A percentile compares a stretch with the other conserved stretches of the same genome.
These are phyloP conservation scores for Serripes groenlandicus DNA, from an alignment of 2,888 invertebrate genomes.

Conservation along the genomic window DNA sequence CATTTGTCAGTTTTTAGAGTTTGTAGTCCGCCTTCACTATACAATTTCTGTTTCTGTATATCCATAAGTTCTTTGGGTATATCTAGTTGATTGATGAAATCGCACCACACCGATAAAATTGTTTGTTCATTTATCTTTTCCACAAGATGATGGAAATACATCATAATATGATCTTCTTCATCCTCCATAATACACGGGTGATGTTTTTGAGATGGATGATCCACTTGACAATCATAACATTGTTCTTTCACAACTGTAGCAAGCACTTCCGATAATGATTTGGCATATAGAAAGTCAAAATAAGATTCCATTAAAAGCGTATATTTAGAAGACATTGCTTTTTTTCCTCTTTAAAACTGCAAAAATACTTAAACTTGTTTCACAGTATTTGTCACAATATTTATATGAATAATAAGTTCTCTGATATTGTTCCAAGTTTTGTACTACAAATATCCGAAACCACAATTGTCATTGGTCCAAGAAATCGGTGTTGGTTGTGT, in stretches of 20 bases:
- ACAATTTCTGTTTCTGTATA: conserved; percentile 37
- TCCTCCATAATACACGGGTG: conserved; percentile 46
- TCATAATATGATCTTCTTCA: conserved; percentile 30
- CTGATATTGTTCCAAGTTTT: no score
- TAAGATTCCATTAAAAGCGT: conserved; percentile 43
- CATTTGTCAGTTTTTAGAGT: conserved; percentile 46
- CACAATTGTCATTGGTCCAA: no score
- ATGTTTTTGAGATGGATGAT: conserved; percentile 41
- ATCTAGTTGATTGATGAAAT: conserved; percentile 12
- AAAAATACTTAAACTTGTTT: no score
- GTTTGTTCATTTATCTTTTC: conserved; percentile 28
- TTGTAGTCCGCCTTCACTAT: conserved; percentile 20
- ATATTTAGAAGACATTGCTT: no score
- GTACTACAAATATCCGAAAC: no score
- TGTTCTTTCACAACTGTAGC: neutral
- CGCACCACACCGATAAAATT: conserved; percentile 26
- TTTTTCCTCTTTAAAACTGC: no score
- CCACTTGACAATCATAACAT: conserved; percentile 32
- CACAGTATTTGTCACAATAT: no score
- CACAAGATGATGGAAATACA: conserved; percentile 41
- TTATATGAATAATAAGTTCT: no score
- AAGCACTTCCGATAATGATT: conserved; percentile 30
- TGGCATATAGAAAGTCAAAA: conserved; percentile 44
- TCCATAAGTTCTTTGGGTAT: conserved; percentile 23
- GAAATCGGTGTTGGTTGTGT: no score